These are phyloP conservation scores for Stichopus horrens DNA, from an alignment of 53 echinoderm and acorn worm species.

Conservation along the genomic window DNA sequence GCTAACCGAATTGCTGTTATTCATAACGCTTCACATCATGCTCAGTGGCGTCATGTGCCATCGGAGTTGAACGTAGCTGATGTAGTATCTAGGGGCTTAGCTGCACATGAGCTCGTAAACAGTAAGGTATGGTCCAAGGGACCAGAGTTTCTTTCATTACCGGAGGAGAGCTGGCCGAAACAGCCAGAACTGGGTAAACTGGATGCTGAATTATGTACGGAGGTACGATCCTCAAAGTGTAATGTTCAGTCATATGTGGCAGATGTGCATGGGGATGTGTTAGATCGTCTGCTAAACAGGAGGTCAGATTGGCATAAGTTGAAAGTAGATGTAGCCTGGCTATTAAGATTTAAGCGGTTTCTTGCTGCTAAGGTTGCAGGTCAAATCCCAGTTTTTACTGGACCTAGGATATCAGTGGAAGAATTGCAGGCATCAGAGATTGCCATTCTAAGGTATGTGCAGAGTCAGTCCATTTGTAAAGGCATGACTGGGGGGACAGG, in stretches of 20 bases:
- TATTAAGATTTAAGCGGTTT: constrained; percentile 20
- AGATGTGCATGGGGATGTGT: background rate
- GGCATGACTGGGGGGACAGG: background rate
- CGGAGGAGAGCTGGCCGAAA: constrained; percentile 51
- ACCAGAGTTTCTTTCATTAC: constrained; percentile 46
- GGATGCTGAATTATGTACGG: constrained; percentile 33
- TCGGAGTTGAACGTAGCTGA: constrained; percentile 71
- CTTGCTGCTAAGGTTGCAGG: constrained; percentile 27
- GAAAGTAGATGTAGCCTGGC: constrained; percentile 38
- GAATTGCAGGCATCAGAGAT: constrained; percentile 44
- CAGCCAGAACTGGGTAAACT: background rate
- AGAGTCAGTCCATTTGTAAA: constrained; percentile 30
- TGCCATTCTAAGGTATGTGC: constrained; percentile 37
- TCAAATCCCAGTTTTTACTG: too few relatives aligned
- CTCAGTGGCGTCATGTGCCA: constrained; percentile 58
- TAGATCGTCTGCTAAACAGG: constrained; percentile 8
- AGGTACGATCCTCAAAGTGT: constrained; percentile 8
- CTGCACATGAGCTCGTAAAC: constrained; percentile 54
- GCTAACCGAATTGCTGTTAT: constrained; percentile 60
- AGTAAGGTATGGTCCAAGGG: constrained; percentile 53
- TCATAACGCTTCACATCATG: constrained; percentile 34
- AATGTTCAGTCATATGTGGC: constrained; percentile 8
- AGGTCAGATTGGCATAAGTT: constrained; percentile 38
- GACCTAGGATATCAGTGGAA: constrained; percentile 18
- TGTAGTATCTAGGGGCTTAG: constrained; percentile 65